phyloP scores from a whole-genome alignment of 1,140 invertebrate genomes.

The Fopius arisanus region DNA sequence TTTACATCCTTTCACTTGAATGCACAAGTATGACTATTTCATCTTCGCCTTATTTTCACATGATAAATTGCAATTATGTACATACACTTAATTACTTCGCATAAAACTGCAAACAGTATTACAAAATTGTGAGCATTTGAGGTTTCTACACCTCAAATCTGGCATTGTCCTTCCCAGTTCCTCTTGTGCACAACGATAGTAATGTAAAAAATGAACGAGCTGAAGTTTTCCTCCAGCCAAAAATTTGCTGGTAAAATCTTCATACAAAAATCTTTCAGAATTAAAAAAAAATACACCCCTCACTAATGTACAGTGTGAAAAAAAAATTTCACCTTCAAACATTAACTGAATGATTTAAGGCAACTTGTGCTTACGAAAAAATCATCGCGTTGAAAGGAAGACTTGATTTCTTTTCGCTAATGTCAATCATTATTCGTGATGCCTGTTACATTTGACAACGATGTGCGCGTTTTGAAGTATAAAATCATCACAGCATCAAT shows the following conservation, averaged over 20 bases:
- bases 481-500: constrained; percentile 59
- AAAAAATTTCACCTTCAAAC: not conserved
- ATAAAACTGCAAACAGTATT: not conserved
- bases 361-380: not conserved
- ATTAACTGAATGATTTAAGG: not conserved
- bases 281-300: not conserved
- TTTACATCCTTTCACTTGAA: not conserved
- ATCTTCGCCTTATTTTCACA: not conserved
- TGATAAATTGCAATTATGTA: not conserved
- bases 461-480: constrained; percentile 12
- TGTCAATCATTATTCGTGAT: not conserved
- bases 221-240: not conserved
- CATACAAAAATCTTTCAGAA: not conserved
- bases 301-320: not conserved
- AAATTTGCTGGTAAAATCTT: not conserved
- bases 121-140: constrained; percentile 4
- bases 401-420: not conserved
- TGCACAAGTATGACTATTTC: constrained; percentile 7
- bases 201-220: not conserved
- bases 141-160: not conserved
- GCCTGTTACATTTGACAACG: not conserved
- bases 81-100: not conserved
- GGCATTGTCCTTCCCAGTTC: not conserved
- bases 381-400: not conserved
- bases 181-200: not conserved